Evolutionary conservation across 1,140 invertebrate species (phyloP), one percentile per base, ranked within the genome.

Genomic region (Teleopsis dalmanni): DNA sequence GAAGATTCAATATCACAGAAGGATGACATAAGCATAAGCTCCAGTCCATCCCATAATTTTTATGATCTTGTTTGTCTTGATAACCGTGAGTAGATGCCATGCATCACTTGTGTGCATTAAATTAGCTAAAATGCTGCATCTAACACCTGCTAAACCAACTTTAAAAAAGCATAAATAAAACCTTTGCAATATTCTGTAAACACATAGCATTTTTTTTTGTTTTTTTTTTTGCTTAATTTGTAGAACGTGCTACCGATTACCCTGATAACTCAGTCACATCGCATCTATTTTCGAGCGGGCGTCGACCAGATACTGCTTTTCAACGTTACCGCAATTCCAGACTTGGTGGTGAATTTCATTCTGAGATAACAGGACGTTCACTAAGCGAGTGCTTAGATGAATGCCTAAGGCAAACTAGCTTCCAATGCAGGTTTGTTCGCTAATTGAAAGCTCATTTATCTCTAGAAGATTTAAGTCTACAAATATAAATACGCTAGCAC

Each of bases 321-420:
- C 87, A 92, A 71, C 76, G 89, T 50, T 90, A 89, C 72, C 73
- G 89, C 47, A 90, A 91, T 70, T 88, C 85, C 56, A 75, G 88
- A 41, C 75, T 92, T 3, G 85, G 86, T 41, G 87, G 84, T 4
- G 87, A 91, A 70, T 90, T 88, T 69, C 88, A 91, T 71, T 90
- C 87, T 2, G 89, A 93, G 68, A 89, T 91, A 54, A 89, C 86
- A 0, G 86, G 87, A 33, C 75, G 87, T 43, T 87, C 87, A 4
- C 72, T 92, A 16, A 90, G 86, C 67, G 88, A 93, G 66, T 93
- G 91, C 60, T 67, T 93, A 46, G 88, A 92, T 66, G 88, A 91
- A 60, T 94, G 90, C 63, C 75, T 92, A 43, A 74, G 88, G 43
- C 87, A 90, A 73, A 85, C 86, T 4, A 90, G 87, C 65, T 91